phyloP scores from a whole-genome alignment of 2,888 invertebrate genomes.

The Plutella xylostella region DNA sequence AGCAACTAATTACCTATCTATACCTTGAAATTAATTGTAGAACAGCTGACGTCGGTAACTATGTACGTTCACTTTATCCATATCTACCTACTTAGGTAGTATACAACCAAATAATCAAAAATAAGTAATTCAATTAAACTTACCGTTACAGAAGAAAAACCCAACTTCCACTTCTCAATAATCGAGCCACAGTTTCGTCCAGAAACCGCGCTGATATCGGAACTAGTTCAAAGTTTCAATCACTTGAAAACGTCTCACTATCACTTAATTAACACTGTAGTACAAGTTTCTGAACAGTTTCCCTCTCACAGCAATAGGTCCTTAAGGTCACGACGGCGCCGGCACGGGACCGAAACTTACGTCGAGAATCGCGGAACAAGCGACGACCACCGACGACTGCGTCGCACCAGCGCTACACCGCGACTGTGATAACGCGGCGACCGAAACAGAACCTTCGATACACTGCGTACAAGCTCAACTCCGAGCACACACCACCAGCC shows the following conservation, averaged over 20 bases:
- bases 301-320: background rate
- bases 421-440: constrained; percentile 64
- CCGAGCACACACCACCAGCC: constrained; percentile 42
- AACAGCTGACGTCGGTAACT: no score
- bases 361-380: constrained; percentile 30
- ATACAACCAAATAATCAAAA: no score
- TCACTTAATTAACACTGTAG: constrained; percentile 39
- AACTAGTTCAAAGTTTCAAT: constrained; percentile 36
- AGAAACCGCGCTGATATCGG: constrained; percentile 64
- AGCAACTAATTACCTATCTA: no score
- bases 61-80: no score
- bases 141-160: constrained; percentile 42
- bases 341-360: constrained; percentile 42
- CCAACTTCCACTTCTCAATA: constrained; percentile 39
- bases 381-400: constrained; percentile 34
- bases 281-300: constrained; percentile 22
- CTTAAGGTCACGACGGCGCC: background rate
- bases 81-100: no score
- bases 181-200: constrained; percentile 54
- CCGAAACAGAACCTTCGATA: constrained; percentile 33
- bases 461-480: constrained; percentile 47
- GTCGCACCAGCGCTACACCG: constrained; percentile 60
- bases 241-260: constrained; percentile 39
- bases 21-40: no score
- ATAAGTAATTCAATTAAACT: no score